phyloP scores from a whole-genome alignment of 2,113 vertebrate species.

The Sus scrofa region T2T-Sscrofa CM000814.6:138632501-138633000 shows the following conservation, averaged over 20 bases:
- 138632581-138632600: not conserved
- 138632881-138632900: not conserved
- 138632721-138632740: not conserved
- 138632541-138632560: not conserved
- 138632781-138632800: too few relatives aligned
- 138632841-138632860: not conserved
- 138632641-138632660: not conserved
- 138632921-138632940: not conserved
- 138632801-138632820: not conserved
- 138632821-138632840: rapidly evolving
- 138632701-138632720: not conserved
- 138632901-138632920: not conserved
- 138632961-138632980: not conserved
- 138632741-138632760: not conserved
- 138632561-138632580: not conserved
- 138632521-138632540: not conserved
- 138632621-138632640: not conserved
- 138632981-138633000: not conserved
- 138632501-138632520: not conserved
- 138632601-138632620: not conserved
- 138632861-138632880: not conserved
- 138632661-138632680: not conserved
- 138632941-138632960: not conserved
- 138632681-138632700: not conserved
- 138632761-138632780: not conserved